Conservation (phyloP, 2,113 vertebrate species). For the Triplophysa siluroides region DNA sequence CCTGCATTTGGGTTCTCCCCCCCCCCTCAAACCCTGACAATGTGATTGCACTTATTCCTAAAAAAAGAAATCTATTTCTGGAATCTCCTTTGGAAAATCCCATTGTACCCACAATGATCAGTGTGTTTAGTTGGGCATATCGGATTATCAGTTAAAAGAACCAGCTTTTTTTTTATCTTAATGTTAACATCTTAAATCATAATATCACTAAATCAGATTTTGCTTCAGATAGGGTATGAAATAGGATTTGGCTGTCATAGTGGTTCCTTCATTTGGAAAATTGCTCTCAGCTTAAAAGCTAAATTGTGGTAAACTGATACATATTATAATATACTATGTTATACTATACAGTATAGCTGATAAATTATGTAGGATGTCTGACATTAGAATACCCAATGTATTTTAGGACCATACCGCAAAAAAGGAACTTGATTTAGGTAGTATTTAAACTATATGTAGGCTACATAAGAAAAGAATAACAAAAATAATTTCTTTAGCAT, state of each 20-base stretch:
- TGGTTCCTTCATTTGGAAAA: constrained; percentile 30
- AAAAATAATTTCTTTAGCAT: no score
- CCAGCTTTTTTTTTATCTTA: not conserved
- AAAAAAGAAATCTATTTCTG: not conserved
- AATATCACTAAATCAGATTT: not conserved
- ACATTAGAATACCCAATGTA: no score
- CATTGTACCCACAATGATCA: not conserved
- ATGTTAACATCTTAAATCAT: not conserved
- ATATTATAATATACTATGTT: no score
- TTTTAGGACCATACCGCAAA: no score
- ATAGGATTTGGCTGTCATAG: not conserved
- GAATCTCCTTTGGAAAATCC: not conserved
- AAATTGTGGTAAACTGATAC: not conserved
- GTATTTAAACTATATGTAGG: no score
- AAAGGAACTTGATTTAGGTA: no score
- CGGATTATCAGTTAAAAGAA: not conserved
- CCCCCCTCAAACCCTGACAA: no score
- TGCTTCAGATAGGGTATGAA: not conserved
- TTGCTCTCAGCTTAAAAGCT: constrained; percentile 23
- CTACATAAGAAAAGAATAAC: no score
- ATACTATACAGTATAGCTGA: no score
- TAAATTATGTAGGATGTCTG: not conserved
- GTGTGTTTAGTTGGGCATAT: constrained; percentile 4
- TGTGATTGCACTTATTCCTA: not conserved
- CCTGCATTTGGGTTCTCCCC: no score